Evolutionary conservation across 2,113 vertebrate species (phyloP), one percentile per base, ranked within the genome.

Genomic region (Pseudopodoces humilis): DNA sequence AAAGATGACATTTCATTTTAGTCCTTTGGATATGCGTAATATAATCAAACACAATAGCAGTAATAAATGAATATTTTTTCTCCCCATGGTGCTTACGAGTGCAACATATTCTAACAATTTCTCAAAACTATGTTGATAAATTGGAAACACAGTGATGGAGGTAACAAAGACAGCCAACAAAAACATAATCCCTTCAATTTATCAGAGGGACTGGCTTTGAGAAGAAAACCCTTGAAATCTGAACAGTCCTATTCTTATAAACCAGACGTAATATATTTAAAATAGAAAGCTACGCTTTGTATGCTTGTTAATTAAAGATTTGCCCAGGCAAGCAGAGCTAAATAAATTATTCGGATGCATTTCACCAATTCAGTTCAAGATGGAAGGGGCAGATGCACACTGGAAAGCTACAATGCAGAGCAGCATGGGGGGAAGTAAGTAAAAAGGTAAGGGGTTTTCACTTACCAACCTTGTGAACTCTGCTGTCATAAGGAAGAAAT

Each of bases 161-260:
- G 95, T 92, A 87, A 93, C 44, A 31, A 88, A 88, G 63, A 80
- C 65, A 35, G 96, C 97, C 96, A 89, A 95, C 47, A 82, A 83
- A 95, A 96, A 96, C 80, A 97, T 75, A 90, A 94, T 95, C 63
- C 60, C 60, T 92, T 87, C 94, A 72, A 95, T 95, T 97, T 96
- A 95, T 97, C 95, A 97, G 85, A 96, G 70, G 63, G 72, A 84
- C 67, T 93, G 58, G 62, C 58, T 94, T 88, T 88, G 60, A 93
- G 92, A 90, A 87, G 55, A 89, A 67, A 88, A 65, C 85, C 15
- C 86, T 90, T 92, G 92, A 93, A 95, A 95, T 69, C 68, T 70
- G 95, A 97, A 92, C 78, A 63, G 78, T 28, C n/a, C 55, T 72
- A 22, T 92, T 90, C 94, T 72, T 90, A 81, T 46, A 96, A 97